Evolutionary conservation across 2,888 invertebrate genomes (phyloP).

Genomic region (Athalia cordata): DNA sequence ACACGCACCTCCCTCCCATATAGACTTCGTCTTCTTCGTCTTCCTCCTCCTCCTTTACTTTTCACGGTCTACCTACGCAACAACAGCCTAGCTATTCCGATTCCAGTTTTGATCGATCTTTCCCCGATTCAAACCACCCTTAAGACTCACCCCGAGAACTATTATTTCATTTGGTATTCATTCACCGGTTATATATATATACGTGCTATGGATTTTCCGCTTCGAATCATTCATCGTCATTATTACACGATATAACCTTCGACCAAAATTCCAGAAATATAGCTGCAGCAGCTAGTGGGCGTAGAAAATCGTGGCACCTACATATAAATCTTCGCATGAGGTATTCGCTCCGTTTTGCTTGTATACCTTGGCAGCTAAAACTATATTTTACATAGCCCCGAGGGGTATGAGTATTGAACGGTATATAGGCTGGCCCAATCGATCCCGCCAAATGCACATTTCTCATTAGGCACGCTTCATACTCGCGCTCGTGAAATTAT

Average conservation of each 20-base stretch:
- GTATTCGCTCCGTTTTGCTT: no score
- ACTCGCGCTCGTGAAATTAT: conserved; percentile 57
- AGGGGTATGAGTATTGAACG: not conserved
- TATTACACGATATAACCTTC: no score
- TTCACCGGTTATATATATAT: not conserved
- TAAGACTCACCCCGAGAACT: not conserved
- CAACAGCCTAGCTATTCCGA: no score
- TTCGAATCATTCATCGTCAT: no score
- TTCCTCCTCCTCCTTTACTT: no score
- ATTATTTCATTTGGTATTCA: conserved; percentile 1
- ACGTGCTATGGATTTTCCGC: not conserved
- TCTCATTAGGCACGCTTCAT: conserved; percentile 62
- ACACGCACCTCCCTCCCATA: not conserved
- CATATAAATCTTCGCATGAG: no score
- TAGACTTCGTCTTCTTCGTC: not conserved
- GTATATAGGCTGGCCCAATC: not conserved
- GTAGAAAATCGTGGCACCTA: no score
- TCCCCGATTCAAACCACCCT: conserved; percentile 5
- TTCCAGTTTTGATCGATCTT: conserved; percentile 18
- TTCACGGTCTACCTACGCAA: no score
- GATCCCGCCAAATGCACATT: conserved; percentile 56
- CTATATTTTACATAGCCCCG: no score
- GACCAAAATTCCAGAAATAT: no score
- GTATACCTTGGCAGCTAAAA: no score
- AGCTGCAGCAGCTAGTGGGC: no score